Conservation (phyloP, 1,140 invertebrate genomes). For the Rhyacophila brunnea region DNA sequence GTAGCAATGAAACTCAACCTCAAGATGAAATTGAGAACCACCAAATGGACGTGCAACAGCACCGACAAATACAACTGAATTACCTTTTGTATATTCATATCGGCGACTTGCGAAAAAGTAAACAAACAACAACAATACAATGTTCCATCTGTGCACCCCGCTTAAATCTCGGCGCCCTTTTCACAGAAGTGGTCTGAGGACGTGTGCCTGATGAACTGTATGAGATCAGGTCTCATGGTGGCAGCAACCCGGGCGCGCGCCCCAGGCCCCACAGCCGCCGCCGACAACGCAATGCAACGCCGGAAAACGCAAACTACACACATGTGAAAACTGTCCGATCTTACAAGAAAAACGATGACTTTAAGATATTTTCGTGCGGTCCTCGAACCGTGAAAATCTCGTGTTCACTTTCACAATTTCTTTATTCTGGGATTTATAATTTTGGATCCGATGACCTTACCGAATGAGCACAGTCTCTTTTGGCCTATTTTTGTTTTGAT, state of each 20-base stretch:
- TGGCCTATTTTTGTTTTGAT: constrained; percentile 17
- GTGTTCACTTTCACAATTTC: too few relatives aligned
- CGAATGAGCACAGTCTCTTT: constrained; percentile 6
- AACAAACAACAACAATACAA: constrained; percentile 13
- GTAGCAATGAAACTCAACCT: constrained; percentile 26
- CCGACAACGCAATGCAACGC: constrained; percentile 23
- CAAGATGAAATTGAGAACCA: constrained; percentile 23
- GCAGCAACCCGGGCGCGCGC: constrained; percentile 25
- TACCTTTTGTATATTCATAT: constrained; percentile 25
- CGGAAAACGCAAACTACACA: constrained; percentile 24
- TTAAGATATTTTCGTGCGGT: background rate
- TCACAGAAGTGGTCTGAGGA: constrained; percentile 57
- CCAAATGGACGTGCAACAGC: constrained; percentile 31
- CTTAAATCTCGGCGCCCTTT: constrained; percentile 48
- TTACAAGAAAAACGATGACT: constrained; percentile 1
- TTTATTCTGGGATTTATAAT: too few relatives aligned
- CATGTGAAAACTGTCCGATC: constrained; percentile 26
- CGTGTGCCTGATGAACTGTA: constrained; percentile 55
- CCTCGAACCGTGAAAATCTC: constrained; percentile 1
- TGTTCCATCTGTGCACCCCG: constrained; percentile 25
- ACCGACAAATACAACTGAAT: constrained; percentile 32
- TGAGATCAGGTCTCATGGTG: constrained; percentile 55
- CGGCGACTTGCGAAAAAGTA: constrained; percentile 13
- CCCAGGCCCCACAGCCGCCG: constrained; percentile 17
- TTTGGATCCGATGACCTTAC: background rate